phyloP scores from a whole-genome alignment of 2,888 invertebrate genomes.

The Tryphoninae sp. region DNA sequence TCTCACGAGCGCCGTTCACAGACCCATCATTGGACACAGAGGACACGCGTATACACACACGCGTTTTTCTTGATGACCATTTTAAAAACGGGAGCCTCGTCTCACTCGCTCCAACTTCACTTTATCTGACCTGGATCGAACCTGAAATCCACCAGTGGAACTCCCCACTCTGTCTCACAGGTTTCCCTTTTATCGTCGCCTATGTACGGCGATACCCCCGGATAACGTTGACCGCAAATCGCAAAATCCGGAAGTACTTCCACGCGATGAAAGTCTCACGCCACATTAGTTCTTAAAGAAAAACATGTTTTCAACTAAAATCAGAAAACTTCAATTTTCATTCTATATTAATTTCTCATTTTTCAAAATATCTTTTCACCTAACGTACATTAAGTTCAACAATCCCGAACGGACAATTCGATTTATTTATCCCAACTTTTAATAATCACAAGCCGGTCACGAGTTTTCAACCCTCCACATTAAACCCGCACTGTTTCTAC shows the following conservation, averaged over 20 bases:
- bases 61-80: background rate
- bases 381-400: too few relatives aligned
- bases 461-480: background rate
- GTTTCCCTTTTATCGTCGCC: background rate
- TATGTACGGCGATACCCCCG: constrained; percentile 3
- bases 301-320: background rate
- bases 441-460: background rate
- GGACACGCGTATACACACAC: background rate
- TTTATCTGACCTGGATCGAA: background rate
- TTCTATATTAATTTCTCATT: background rate
- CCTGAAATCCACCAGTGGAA: background rate
- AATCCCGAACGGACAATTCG: too few relatives aligned
- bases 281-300: background rate
- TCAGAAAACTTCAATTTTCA: background rate
- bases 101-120: background rate
- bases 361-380: too few relatives aligned
- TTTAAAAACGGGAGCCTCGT: background rate
- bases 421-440: background rate
- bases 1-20: constrained; percentile 1
- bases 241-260: background rate
- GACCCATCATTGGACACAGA: background rate
- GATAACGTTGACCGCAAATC: background rate
- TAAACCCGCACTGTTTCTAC: background rate
- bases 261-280: background rate
- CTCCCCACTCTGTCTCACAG: background rate